These are phyloP conservation scores for Rotaria sp. DNA, from an alignment of 2,888 invertebrate genomes.

Conservation along the genomic window DNA sequence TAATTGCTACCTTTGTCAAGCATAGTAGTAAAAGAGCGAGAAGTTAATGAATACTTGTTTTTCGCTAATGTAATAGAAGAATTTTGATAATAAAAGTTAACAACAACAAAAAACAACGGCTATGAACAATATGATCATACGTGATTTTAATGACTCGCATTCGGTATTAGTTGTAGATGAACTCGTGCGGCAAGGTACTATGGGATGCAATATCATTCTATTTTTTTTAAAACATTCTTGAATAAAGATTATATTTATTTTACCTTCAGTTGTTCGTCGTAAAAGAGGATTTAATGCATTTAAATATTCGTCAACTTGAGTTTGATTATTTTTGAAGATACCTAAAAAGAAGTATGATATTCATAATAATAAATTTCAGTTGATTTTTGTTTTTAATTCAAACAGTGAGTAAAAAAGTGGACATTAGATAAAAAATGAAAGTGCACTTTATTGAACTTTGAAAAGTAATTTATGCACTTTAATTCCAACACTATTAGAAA, in stretches of 20 bases:
- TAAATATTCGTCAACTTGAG: slow-evolving; percentile 86
- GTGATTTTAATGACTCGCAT: neutral
- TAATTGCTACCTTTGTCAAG: neutral
- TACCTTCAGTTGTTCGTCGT: slow-evolving; percentile 58
- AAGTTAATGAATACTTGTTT: neutral
- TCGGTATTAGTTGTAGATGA: neutral
- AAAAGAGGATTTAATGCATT: slow-evolving; percentile 72
- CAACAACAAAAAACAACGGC: too few relatives aligned
- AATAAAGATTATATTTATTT: neutral
- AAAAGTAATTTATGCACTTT: too few relatives aligned
- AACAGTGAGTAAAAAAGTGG: too few relatives aligned
- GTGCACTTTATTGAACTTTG: too few relatives aligned
- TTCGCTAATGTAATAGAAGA: neutral
- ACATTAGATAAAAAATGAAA: too few relatives aligned
- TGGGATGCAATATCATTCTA: neutral
- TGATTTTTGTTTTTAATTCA: too few relatives aligned
- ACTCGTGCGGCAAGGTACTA: neutral
- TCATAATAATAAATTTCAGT: too few relatives aligned
- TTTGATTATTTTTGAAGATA: slow-evolving; percentile 63
- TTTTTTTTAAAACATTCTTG: neutral
- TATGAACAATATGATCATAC: neutral
- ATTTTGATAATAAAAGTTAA: neutral
- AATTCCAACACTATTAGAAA: too few relatives aligned
- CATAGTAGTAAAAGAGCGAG: neutral
- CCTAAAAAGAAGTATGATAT: slow-evolving; percentile 44